Evolutionary conservation across 2,888 invertebrate genomes (phyloP), one percentile per base, ranked within the genome.

Genomic region (Alitta virens): DNA sequence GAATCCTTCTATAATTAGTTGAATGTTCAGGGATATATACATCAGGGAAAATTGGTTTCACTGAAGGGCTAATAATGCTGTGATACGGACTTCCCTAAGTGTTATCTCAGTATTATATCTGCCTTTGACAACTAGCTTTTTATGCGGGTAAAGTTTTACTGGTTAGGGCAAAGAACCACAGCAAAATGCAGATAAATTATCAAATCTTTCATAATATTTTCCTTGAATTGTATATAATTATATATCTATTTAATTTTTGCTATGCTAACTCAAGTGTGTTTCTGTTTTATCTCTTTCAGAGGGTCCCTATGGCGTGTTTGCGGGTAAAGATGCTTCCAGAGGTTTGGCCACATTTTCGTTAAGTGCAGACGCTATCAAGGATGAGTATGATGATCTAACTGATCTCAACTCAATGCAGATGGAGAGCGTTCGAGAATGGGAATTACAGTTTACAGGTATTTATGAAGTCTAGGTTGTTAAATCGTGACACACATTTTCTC

Each of bases 361-460:
- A 54, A 86, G 88, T 56, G 79, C 77, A 55, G 78, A 78, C 24
- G 88, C 89, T 67, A 88, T 90, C 58, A 90, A 89, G 72, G 90
- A 90, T 66, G 92, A 91, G 73, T 94, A 94, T 84, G 97, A 98
- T 85, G 97, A 98, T 82, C 86, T 98, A 60, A 92, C 92, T 82
- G 97, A 98, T 83, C 87, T 98, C 61, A 91, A 90, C 78, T 88
- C 90, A 16, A 88, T 90, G 85, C 92, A 98, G 85, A 94, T 97
- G 93, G 94, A 94, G 72, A 92, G 93, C 24, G 90, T 97, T 7
- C 87, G 88, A 70, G 97, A 98, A 84, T 98, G 98, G 98, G 95
- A 96, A 82, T 91, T 91, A 83, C 97, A 97, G 82, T 94, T 98
- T 82, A 90, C 90, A 87, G 95, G 94, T 92, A 85, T n/a, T n/a